Base-by-base conservation (phyloP, 2,797 vertebrate genomes). In the Crenuchus spilurus region DNA sequence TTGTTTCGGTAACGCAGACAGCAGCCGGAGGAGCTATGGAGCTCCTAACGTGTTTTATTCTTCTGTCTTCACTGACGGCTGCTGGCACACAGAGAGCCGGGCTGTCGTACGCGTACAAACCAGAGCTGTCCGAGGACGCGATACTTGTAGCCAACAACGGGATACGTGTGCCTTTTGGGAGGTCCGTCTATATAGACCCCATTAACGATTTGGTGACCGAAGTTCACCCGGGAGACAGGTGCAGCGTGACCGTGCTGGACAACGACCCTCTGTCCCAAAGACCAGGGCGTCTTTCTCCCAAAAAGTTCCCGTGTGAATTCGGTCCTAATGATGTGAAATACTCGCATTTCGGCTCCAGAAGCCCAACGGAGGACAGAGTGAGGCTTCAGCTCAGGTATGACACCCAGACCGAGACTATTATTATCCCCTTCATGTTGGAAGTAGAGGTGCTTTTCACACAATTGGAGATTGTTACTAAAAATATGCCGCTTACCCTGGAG, bases 391-490 rank as follows among this genome's bases (percentile, higher is more conserved):
- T 98, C 88, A 94, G 96, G 85, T 98, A 98, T 42, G 96, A 99
- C 82, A 92, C 95, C 14, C 94, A 91, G 10, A 94, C 86, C 49
- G 93, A 96, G 62, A 90, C 96, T 2, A 80, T 95, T 7, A 94
- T 98, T 68, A 93, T 98, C 63, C 97, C 97, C 0, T 94, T 98
- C 73, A 95, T 95, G 91, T 90, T 98, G 84, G 95, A 97, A 85
- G 95, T 98, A 28, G 95, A 96, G 80, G 96, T 99, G 31, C 86
- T 96, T 77, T 99, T 98, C 88, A 96, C 95, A 4, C 97, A 97
- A 85, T 88, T 98, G 76, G 97, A 98, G 82, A 88, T 97, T 55
- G 88, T 99, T 72, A 97, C 94, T 64, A 95, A 94, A 83, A 98
- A 97, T 85, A 87, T 97, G 91, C 97, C 97, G 0, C 92, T 99